Evolutionary conservation across 1,140 invertebrate genomes (phyloP).

Genomic region (Metaphire vulgaris): DNA sequence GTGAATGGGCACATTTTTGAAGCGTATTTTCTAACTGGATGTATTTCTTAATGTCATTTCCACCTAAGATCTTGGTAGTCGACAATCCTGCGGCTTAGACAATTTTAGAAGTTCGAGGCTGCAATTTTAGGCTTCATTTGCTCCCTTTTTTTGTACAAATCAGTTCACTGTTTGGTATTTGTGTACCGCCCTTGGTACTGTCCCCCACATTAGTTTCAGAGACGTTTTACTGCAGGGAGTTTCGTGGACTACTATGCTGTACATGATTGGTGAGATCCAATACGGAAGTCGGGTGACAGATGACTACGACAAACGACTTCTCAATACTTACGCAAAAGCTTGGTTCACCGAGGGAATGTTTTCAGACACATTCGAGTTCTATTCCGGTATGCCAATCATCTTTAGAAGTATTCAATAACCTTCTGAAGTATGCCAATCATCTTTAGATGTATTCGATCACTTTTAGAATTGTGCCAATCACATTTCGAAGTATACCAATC

Average conservation of each 20-base stretch:
- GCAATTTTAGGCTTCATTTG: too few species aligned
- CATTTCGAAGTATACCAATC: slow-evolving; percentile 47
- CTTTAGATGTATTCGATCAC: slow-evolving; percentile 47
- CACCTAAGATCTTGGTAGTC: too few species aligned
- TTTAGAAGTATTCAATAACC: slow-evolving; percentile 44
- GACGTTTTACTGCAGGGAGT: slow-evolving; percentile 64
- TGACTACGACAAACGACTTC: slow-evolving; percentile 85
- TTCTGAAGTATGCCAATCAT: slow-evolving; percentile 56
- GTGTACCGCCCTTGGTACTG: too few species aligned
- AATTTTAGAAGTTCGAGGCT: too few species aligned
- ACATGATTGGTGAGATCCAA: slow-evolving; percentile 95
- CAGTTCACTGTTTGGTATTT: too few species aligned
- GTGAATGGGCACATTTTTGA: too few species aligned
- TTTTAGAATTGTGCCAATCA: slow-evolving; percentile 56
- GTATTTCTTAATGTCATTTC: too few species aligned
- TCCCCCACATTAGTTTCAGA: too few species aligned
- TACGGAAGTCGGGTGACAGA: slow-evolving; percentile 93
- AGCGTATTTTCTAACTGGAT: too few species aligned
- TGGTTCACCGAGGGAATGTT: slow-evolving; percentile 60
- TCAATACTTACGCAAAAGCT: slow-evolving; percentile 70
- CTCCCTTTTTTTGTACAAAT: too few species aligned
- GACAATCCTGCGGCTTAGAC: too few species aligned
- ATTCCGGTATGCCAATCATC: slow-evolving; percentile 50
- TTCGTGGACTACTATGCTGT: slow-evolving; percentile 93
- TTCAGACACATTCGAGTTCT: slow-evolving; percentile 17